A percentile compares a stretch with the other conserved stretches of the same genome.
phyloP scores from a whole-genome alignment of 2,888 invertebrate species.

The Drosophila mettleri region DNA sequence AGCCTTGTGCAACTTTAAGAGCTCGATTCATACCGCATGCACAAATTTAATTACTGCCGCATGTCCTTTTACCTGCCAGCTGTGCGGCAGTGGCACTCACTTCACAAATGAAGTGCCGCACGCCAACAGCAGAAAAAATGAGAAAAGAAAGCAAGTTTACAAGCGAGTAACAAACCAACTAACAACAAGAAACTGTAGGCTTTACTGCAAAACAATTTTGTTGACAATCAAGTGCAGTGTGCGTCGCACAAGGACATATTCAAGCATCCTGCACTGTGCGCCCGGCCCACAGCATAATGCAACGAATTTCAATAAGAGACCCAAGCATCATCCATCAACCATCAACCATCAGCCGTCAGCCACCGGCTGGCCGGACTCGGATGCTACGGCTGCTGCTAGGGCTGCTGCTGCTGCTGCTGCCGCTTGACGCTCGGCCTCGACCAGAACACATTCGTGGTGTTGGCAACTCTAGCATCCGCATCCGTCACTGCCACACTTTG shows the following conservation, averaged over 20 bases:
- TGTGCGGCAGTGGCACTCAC: conserved; percentile 62
- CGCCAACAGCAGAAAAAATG: conserved; percentile 7
- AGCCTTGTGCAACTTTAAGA: conserved; percentile 41
- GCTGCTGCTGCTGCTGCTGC: conserved; percentile 13
- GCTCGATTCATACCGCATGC: conserved; percentile 42
- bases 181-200: conserved; percentile 23
- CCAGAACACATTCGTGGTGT: conserved; percentile 53
- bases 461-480: conserved; percentile 61
- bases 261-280: conserved; percentile 47
- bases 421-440: conserved; percentile 50
- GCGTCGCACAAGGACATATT: conserved; percentile 65
- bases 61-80: conserved; percentile 71
- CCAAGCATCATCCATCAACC: conserved; percentile 23
- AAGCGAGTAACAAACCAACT: conserved; percentile 15
- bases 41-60: conserved; percentile 69
- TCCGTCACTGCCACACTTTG: conserved; percentile 41
- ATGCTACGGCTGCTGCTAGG: conserved; percentile 15
- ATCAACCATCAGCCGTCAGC: conserved; percentile 26
- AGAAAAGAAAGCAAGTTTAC: conserved; percentile 11
- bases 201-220: conserved; percentile 73
- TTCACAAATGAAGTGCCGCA: conserved; percentile 63
- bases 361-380: conserved; percentile 36
- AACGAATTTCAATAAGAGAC: conserved; percentile 76
- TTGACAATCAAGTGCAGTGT: conserved; percentile 77
- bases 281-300: conserved; percentile 63